Percentiles rank a stretch among this genome's conserved stretches.
Conservation (phyloP, 2,797 vertebrate genomes). For the Momotus momota region DNA sequence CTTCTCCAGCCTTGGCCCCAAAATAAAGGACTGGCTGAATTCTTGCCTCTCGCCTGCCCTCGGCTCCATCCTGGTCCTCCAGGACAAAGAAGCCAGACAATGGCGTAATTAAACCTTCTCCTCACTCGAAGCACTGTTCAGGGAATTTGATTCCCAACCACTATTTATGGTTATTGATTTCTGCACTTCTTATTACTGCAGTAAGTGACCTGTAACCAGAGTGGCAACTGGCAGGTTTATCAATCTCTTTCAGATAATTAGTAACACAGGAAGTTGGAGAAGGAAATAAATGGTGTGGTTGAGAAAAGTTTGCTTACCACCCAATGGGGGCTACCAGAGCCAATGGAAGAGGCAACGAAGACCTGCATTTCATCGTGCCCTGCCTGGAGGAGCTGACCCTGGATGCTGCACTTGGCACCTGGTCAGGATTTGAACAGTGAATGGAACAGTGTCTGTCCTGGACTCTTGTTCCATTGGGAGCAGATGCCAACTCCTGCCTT, state of each 20-base stretch:
- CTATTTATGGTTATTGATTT: slow-evolving; percentile 59
- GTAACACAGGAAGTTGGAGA: background rate
- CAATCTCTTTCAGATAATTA: slow-evolving; percentile 48
- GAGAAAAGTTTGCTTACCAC: background rate
- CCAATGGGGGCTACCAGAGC: accelerated
- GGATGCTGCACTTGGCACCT: accelerated
- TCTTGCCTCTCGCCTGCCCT: background rate
- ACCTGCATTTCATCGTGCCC: background rate
- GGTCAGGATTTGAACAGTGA: background rate
- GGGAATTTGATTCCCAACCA: slow-evolving; percentile 57
- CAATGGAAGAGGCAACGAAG: background rate
- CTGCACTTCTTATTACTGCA: slow-evolving; percentile 8
- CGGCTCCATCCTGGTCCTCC: background rate
- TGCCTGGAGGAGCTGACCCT: background rate
- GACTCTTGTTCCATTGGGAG: background rate
- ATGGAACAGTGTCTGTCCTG: background rate
- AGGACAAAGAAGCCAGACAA: background rate
- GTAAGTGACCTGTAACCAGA: slow-evolving; percentile 64
- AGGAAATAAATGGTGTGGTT: background rate
- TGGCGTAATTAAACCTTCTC: background rate
- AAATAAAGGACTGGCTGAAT: background rate
- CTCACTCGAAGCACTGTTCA: background rate
- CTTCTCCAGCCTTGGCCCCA: background rate
- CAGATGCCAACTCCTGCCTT: background rate
- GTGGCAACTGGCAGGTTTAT: slow-evolving; percentile 43